Evolutionary conservation across 2,113 vertebrate genomes (phyloP).

Genomic region (Anoura caudifer): DNA sequence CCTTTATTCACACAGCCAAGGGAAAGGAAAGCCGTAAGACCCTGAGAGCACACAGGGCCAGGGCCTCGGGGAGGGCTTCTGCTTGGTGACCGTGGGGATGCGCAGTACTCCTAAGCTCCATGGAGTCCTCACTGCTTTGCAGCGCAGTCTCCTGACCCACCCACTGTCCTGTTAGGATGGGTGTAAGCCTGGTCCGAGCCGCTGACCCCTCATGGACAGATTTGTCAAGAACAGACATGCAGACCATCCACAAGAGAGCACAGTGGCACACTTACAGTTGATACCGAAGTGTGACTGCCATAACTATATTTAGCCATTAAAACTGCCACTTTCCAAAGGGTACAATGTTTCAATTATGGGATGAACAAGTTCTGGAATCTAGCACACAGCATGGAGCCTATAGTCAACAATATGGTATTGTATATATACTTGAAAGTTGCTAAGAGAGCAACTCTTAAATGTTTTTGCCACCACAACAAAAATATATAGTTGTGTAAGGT

Average conservation of each 20-base stretch:
- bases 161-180: neutral
- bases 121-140: neutral
- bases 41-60: neutral
- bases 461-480: neutral
- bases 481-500: neutral
- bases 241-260: neutral
- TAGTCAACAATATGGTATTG: neutral
- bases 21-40: neutral
- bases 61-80: neutral
- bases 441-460: neutral
- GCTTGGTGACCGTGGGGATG: rapidly evolving
- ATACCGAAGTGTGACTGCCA: neutral
- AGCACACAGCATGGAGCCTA: neutral
- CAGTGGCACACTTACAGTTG: neutral
- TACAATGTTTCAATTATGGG: neutral
- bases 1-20: neutral
- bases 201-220: neutral
- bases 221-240: neutral
- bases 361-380: neutral
- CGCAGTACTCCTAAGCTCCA: too few species aligned
- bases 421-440: neutral
- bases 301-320: neutral
- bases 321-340: neutral
- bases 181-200: neutral
- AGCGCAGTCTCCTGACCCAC: neutral